Conservation (phyloP, 1,140 invertebrate species). For the Cardiocondyla obscurior region DNA sequence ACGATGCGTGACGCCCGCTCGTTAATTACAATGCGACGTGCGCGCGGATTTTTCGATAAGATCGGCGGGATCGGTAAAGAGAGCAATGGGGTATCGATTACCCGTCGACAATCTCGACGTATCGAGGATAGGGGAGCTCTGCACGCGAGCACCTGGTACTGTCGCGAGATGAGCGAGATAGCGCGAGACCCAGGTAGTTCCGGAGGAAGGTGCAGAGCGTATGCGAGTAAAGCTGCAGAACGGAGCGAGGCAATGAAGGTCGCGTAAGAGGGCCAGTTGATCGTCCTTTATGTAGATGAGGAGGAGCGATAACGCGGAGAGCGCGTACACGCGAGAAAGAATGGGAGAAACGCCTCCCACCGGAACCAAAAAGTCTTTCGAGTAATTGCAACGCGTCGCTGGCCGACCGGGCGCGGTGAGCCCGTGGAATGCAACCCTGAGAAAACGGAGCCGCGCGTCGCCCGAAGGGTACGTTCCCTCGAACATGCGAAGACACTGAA, state of each 20-base stretch:
- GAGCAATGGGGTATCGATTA: slow-evolving; percentile 26
- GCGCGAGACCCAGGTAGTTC: not conserved
- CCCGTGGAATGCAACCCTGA: slow-evolving; percentile 32
- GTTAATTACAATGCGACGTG: slow-evolving; percentile 31
- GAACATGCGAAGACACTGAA: slow-evolving; percentile 47
- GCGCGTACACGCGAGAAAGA: slow-evolving; percentile 44
- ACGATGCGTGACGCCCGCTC: slow-evolving; percentile 21
- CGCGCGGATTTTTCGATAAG: slow-evolving; percentile 19
- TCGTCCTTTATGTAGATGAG: slow-evolving; percentile 60
- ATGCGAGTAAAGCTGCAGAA: not conserved
- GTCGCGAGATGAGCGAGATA: not conserved
- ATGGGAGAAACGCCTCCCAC: slow-evolving; percentile 50
- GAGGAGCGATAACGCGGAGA: slow-evolving; percentile 41
- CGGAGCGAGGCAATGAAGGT: slow-evolving; percentile 25
- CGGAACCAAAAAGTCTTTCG: slow-evolving; percentile 51
- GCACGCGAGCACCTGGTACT: not conserved
- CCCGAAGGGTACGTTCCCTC: slow-evolving; percentile 43
- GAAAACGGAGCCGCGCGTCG: not conserved
- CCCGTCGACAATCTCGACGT: slow-evolving; percentile 17
- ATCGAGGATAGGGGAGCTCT: not conserved
- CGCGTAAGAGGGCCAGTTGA: slow-evolving; percentile 47
- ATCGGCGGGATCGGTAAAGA: slow-evolving; percentile 15
- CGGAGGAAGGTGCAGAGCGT: not conserved
- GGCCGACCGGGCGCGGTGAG: slow-evolving; percentile 21
- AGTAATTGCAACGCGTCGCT: slow-evolving; percentile 54